Conservation (phyloP, 2,113 vertebrate genomes). For the Notechis scutatus region DNA sequence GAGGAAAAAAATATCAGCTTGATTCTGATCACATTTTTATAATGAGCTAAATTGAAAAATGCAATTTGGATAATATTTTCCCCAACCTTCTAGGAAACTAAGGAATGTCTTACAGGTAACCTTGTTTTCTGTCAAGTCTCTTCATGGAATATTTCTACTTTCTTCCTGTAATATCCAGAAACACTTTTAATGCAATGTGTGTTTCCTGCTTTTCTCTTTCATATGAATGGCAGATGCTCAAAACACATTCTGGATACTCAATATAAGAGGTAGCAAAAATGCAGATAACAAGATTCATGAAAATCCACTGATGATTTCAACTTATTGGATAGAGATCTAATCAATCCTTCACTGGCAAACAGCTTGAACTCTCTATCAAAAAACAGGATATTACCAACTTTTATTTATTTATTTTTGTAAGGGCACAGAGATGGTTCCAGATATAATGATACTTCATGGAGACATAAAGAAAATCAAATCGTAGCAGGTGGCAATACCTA, state of each 20-base stretch:
- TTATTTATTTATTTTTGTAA: background rate
- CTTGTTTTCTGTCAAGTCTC: background rate
- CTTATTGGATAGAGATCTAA: background rate
- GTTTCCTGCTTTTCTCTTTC: background rate
- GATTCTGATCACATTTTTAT: constrained; percentile 16
- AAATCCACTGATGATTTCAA: background rate
- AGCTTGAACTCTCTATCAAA: background rate
- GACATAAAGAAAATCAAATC: background rate
- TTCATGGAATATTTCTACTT: background rate
- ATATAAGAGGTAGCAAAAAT: background rate
- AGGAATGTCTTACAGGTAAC: background rate
- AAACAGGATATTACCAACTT: background rate
- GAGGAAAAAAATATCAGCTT: background rate
- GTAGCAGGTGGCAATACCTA: background rate
- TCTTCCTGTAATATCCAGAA: background rate
- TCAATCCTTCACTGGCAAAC: background rate
- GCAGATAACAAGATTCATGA: background rate
- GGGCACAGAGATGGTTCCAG: background rate
- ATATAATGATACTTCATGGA: background rate
- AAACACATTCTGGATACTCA: background rate
- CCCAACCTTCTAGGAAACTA: background rate
- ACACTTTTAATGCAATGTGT: background rate
- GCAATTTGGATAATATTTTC: background rate
- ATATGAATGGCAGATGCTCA: background rate
- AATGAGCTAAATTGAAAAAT: constrained; percentile 3